These are phyloP conservation scores for Amblyopsis rosae DNA, from an alignment of 2,113 vertebrate species.

Conservation along the genomic window DNA sequence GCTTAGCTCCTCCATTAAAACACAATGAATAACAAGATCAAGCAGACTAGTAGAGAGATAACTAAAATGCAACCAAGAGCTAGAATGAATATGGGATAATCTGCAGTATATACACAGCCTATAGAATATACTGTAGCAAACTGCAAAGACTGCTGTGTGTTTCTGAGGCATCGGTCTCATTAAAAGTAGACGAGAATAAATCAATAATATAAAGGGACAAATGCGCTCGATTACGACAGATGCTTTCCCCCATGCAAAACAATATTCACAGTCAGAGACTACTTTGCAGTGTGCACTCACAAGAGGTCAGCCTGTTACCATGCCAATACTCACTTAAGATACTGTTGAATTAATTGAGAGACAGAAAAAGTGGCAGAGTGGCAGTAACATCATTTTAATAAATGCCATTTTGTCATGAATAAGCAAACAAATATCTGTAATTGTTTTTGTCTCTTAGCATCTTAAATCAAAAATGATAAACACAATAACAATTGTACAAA, in stretches of 20 bases:
- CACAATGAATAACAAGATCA: conserved; percentile 74
- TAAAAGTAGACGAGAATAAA: no score
- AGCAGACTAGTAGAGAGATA: neutral
- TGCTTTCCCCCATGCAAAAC: no score
- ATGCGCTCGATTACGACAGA: no score
- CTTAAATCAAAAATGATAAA: neutral
- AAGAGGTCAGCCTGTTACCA: conserved; percentile 6
- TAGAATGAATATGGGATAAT: neutral
- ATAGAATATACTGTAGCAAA: no score
- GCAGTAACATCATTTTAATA: conserved; percentile 5
- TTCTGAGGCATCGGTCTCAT: no score
- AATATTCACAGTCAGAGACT: no score
- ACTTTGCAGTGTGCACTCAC: neutral
- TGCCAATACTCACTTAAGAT: conserved; percentile 9
- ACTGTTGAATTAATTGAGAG: neutral
- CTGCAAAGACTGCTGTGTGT: no score
- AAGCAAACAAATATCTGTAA: conserved; percentile 6
- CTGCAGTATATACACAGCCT: no score
- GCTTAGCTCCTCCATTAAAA: conserved; percentile 37
- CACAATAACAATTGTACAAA: neutral
- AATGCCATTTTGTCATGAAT: neutral
- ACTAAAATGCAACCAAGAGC: conserved; percentile 26
- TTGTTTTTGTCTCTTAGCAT: conserved; percentile 38
- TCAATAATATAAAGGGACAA: no score
- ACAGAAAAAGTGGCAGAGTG: neutral